These are phyloP conservation scores for Choloepus didactylus DNA, from an alignment of 2,797 vertebrate species.

Conservation along the genomic window DNA sequence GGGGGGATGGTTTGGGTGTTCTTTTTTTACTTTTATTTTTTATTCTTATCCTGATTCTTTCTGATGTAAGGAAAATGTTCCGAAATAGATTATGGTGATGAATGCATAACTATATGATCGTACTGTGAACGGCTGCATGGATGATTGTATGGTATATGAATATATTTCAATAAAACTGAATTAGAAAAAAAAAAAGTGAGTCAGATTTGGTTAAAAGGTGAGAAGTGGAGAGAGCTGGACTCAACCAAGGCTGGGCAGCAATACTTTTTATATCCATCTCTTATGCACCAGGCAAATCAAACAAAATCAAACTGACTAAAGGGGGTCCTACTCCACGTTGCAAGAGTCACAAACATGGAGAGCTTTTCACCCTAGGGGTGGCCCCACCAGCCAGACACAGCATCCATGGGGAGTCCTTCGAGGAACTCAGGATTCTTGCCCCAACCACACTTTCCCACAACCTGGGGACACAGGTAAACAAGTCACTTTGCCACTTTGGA, in stretches of 20 bases:
- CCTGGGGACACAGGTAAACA: not conserved
- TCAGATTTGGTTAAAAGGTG: slow-evolving; percentile 1
- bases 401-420: not conserved
- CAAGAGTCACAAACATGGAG: not conserved
- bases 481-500: not conserved
- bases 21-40: no score
- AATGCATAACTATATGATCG: no score
- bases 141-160: no score
- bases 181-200: not conserved
- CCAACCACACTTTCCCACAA: no score
- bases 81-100: no score
- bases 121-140: no score
- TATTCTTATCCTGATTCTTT: no score
- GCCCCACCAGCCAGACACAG: rapidly evolving
- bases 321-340: not conserved
- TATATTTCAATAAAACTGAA: no score
- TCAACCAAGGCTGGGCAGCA: not conserved
- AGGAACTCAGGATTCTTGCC: not conserved
- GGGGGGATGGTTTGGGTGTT: no score
- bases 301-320: not conserved
- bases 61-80: no score
- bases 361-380: not conserved
- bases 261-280: not conserved
- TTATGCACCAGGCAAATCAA: not conserved
- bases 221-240: not conserved